Base-by-base conservation (phyloP, 2,113 vertebrate species). In the Nestor notabilis region DNA sequence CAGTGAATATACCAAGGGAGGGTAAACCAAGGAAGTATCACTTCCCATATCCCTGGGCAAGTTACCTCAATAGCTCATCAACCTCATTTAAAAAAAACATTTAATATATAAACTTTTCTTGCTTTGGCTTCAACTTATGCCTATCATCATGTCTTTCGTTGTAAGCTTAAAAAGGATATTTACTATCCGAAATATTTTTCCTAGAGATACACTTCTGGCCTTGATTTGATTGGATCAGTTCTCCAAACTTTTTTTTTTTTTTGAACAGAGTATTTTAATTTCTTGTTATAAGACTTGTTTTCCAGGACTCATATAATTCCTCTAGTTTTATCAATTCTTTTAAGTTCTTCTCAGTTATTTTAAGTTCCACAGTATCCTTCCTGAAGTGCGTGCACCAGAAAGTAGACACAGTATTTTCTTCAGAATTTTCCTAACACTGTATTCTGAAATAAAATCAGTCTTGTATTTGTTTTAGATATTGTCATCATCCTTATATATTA, bases 401-500 rank as follows among this genome's bases (percentile, higher is more conserved):
- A 52, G 24, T 15, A 75, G 47, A 71, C 23, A 68, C 9, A 31
- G 7, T 85, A 43, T 90, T 88, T 87, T 37, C 35, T 41, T 94
- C 16, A 29, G 71, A 27, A 69, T 85, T 91, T 92, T 87, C 28
- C 43, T 92, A 76, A 61, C 20, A 23, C 18, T 11, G 8, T 77
- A 33, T 76, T 95, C 41, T 69, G 75, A 90, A 89, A 72, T 88
- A 76, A 83, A 81, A 79, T 55, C 76, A 72, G 10, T 77, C 65
- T 44, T 84, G 31, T 58, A n/a, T 91, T 95, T 89, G 27, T 50
- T 93, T 76, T 72, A 82, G 56, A 39, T 94, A 85, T 72, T 87
- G n/a, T n/a, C n/a, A 68, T 60, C 70, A 44, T 74, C 24, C 64
- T 90, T 83, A 83, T 47, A 61, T 19, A 52, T 80, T 79, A 37